Evolutionary conservation across 2,888 invertebrate species (phyloP).

Genomic region (Acleris holmiana): DNA sequence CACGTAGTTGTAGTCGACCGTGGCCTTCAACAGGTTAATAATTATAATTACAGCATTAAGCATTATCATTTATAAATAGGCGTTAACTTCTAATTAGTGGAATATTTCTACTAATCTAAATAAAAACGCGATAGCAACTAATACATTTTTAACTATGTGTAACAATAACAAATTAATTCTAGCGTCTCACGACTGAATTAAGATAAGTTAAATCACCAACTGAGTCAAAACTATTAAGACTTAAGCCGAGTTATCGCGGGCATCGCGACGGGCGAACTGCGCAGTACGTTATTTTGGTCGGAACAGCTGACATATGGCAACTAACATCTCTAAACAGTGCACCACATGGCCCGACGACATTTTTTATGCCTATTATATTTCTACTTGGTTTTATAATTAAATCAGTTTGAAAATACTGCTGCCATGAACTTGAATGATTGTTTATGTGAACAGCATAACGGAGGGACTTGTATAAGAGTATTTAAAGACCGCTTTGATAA

Average conservation of each 20-base stretch:
- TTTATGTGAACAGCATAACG: neutral
- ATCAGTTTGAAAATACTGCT: conserved; percentile 7
- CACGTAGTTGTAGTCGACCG: no score
- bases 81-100: conserved; percentile 3
- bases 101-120: conserved; percentile 17
- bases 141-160: conserved; percentile 15
- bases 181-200: neutral
- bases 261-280: conserved; percentile 49
- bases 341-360: conserved; percentile 53
- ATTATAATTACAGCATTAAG: neutral
- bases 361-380: conserved; percentile 41
- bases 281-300: conserved; percentile 68
- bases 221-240: neutral
- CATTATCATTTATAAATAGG: no score
- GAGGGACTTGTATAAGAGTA: neutral
- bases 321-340: conserved; percentile 47
- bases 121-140: neutral
- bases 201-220: conserved; percentile 4
- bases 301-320: conserved; percentile 69
- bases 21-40: no score
- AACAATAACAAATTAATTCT: conserved; percentile 1
- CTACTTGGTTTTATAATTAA: conserved; percentile 22
- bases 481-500: neutral
- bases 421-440: conserved; percentile 13
- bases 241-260: conserved; percentile 21